Conservation (phyloP, 2,113 vertebrate species). For the Kobus ellipsiprymnus region DNA sequence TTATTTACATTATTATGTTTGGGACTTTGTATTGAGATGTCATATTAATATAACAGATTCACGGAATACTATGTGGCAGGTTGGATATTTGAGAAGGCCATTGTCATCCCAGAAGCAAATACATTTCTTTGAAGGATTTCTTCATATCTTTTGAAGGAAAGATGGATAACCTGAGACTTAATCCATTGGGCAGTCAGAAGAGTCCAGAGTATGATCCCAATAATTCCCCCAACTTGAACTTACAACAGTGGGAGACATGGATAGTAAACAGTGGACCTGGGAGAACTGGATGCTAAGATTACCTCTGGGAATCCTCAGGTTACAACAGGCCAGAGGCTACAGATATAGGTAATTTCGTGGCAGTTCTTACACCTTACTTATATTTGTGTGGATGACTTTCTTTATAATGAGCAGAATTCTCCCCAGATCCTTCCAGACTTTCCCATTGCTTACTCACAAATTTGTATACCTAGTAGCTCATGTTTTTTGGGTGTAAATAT, state of each 20-base stretch:
- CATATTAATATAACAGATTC: neutral
- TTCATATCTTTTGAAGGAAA: neutral
- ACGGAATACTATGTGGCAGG: neutral
- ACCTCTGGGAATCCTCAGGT: neutral
- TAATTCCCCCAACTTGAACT: neutral
- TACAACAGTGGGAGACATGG: neutral
- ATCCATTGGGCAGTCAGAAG: neutral
- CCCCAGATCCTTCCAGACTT: neutral
- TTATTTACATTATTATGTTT: neutral
- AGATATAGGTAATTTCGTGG: neutral
- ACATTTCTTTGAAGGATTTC: neutral
- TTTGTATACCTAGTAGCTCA: neutral
- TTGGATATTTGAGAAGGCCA: neutral
- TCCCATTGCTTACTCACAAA: neutral
- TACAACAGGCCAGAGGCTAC: neutral
- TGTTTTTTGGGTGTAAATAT: neutral
- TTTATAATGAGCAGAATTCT: neutral
- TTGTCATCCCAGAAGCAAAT: neutral
- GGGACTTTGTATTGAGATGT: neutral
- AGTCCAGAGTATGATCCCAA: neutral
- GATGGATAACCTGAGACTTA: neutral
- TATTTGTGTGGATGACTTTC: neutral
- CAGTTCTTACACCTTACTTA: neutral
- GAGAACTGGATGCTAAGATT: neutral
- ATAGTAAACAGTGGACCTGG: neutral